These are phyloP conservation scores for Seira musarum DNA, from an alignment of 2,888 invertebrate genomes.

Conservation along the genomic window DNA sequence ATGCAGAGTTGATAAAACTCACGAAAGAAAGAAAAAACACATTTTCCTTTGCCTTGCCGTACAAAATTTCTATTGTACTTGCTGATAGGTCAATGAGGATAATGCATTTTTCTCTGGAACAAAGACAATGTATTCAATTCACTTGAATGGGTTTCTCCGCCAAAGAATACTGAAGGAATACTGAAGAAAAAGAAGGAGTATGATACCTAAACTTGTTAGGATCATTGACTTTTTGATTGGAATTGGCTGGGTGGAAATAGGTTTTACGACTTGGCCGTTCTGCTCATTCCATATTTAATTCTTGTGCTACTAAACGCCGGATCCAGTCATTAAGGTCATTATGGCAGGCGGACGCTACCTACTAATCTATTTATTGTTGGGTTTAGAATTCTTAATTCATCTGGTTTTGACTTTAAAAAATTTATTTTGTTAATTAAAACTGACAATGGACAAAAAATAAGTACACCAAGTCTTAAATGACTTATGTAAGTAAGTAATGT, in stretches of 20 bases:
- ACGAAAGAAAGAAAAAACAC: neutral
- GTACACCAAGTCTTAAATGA: too few species aligned
- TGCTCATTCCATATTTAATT: neutral
- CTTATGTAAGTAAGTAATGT: too few species aligned
- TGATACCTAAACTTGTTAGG: neutral
- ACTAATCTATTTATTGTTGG: slow-evolving; percentile 38
- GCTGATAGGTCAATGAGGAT: neutral
- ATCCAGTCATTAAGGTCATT: too few species aligned
- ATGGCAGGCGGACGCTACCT: neutral
- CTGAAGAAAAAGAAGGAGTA: neutral
- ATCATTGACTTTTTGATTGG: slow-evolving; percentile 14
- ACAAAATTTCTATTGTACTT: neutral
- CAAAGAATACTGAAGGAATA: neutral
- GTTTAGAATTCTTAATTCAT: too few species aligned
- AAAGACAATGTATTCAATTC: neutral
- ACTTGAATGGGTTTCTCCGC: neutral
- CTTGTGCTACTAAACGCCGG: too few species aligned
- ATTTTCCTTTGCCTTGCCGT: neutral
- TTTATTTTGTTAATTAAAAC: too few species aligned
- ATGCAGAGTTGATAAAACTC: neutral
- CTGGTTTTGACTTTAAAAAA: too few species aligned
- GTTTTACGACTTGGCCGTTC: neutral
- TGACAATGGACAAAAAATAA: too few species aligned
- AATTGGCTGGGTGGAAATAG: neutral
- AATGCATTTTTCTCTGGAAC: neutral